Percentiles rank a stretch among this genome's conserved stretches.
These are phyloP conservation scores for Ameiurus melas DNA, from an alignment of 2,113 vertebrate species.

Conservation along the genomic window DNA sequence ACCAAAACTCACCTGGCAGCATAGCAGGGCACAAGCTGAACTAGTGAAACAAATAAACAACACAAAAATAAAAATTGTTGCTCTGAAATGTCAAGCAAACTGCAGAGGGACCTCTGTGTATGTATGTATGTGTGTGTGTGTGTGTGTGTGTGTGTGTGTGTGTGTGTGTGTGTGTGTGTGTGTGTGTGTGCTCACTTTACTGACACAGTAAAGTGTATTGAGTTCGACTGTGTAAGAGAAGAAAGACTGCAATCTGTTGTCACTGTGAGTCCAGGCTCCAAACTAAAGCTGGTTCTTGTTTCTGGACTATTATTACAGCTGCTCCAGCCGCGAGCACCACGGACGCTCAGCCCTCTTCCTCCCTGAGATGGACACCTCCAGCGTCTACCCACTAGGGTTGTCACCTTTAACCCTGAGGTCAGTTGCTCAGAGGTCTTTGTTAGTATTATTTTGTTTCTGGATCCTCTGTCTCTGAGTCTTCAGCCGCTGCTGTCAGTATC, in stretches of 20 bases:
- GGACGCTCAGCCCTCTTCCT: slow-evolving; percentile 52
- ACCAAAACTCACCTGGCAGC: not conserved
- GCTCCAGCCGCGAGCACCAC: slow-evolving; percentile 67
- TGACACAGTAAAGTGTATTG: not conserved
- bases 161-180: slow-evolving; percentile 1
- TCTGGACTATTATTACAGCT: slow-evolving; percentile 77
- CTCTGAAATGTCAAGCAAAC: not conserved
- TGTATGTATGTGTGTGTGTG: too few relatives aligned
- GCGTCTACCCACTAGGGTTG: slow-evolving; percentile 65
- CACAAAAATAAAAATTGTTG: not conserved
- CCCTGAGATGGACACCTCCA: slow-evolving; percentile 65
- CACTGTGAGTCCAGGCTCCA: slow-evolving; percentile 47
- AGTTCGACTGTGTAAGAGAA: slow-evolving; percentile 49
- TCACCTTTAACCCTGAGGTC: slow-evolving; percentile 68
- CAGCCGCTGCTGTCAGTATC: slow-evolving; percentile 67
- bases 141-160: too few relatives aligned
- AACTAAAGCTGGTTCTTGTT: slow-evolving; percentile 55
- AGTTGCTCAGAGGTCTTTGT: slow-evolving; percentile 69
- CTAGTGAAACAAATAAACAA: not conserved
- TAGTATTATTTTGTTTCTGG: slow-evolving; percentile 71
- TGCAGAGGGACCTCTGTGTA: not conserved
- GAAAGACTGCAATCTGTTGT: slow-evolving; percentile 66
- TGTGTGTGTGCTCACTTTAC: not conserved
- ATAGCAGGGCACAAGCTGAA: not conserved
- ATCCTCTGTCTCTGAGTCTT: slow-evolving; percentile 46